A percentile compares a stretch with the other conserved stretches of the same genome.
phyloP scores from a whole-genome alignment of 1,140 invertebrate species.

The Psilanteris sp. region DNA sequence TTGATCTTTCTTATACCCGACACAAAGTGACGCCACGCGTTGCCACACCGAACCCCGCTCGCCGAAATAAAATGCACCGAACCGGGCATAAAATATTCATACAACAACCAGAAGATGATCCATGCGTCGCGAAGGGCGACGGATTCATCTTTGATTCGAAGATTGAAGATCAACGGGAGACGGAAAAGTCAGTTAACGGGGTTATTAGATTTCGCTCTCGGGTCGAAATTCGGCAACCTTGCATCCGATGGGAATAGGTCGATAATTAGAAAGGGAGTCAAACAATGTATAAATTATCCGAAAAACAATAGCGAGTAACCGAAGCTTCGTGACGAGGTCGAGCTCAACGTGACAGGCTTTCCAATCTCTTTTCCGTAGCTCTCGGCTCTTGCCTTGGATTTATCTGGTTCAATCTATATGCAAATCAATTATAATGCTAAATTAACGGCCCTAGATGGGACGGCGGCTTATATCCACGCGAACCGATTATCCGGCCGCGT shows the following conservation, averaged over 20 bases:
- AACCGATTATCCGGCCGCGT: slow-evolving; percentile 68
- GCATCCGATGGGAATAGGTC: slow-evolving; percentile 15
- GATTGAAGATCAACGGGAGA: slow-evolving; percentile 8
- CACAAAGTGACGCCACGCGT: too few species aligned
- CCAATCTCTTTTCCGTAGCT: slow-evolving; percentile 58
- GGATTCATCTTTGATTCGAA: too few species aligned
- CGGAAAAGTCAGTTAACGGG: slow-evolving; percentile 1
- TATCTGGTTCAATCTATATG: slow-evolving; percentile 77
- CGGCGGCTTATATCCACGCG: slow-evolving; percentile 57
- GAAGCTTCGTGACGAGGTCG: slow-evolving; percentile 48
- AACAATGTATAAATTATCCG: slow-evolving; percentile 44
- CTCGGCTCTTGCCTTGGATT: slow-evolving; percentile 63
- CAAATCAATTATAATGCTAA: slow-evolving; percentile 77
- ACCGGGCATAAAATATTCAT: too few species aligned
- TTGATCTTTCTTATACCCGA: too few species aligned
- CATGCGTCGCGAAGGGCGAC: too few species aligned
- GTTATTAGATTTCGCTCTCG: slow-evolving; percentile 21
- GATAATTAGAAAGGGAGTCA: slow-evolving; percentile 37
- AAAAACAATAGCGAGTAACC: slow-evolving; percentile 48
- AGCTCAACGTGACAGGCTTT: slow-evolving; percentile 58
- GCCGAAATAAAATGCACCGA: too few species aligned
- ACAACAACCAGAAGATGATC: too few species aligned
- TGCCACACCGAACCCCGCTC: too few species aligned
- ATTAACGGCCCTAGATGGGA: slow-evolving; percentile 69
- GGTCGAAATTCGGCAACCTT: slow-evolving; percentile 5